A percentile compares a stretch with the other conserved stretches of the same genome.
phyloP scores from a whole-genome alignment of 1,140 invertebrate genomes.

The Liolophura sinensis region DNA sequence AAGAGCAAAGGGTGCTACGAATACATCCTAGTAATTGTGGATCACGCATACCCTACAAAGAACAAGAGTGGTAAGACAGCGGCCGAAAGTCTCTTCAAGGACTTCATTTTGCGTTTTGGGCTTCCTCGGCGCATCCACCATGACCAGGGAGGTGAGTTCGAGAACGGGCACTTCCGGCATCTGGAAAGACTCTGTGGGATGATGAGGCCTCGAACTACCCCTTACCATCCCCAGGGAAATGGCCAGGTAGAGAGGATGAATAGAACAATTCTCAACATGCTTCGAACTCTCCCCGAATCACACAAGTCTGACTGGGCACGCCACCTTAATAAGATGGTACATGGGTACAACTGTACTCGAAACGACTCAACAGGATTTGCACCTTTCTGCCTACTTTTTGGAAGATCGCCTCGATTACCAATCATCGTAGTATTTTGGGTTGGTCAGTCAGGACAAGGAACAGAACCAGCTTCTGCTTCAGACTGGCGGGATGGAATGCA shows the following conservation, averaged over 20 bases:
- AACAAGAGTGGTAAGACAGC: conserved; percentile 16
- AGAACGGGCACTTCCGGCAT: conserved; percentile 19
- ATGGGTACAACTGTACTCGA: conserved; percentile 16
- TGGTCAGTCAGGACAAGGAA: background rate
- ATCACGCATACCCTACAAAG: conserved; percentile 18
- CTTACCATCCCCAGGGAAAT: conserved; percentile 19
- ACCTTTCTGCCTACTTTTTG: conserved; percentile 19
- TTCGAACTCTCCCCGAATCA: conserved; percentile 13
- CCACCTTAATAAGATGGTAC: conserved; percentile 1
- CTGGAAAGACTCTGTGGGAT: conserved; percentile 14
- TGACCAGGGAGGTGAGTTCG: conserved; percentile 26
- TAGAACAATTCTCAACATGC: conserved; percentile 18
- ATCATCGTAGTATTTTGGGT: conserved; percentile 15
- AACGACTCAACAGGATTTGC: conserved; percentile 14
- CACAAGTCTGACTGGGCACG: conserved; percentile 8
- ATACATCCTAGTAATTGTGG: conserved; percentile 17
- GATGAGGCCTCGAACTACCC: conserved; percentile 9
- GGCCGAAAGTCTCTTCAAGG: conserved; percentile 18
- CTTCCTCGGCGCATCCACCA: conserved; percentile 17
- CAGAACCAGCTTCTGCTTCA: conserved; percentile 3
- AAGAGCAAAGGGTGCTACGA: conserved; percentile 5
- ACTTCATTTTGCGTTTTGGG: conserved; percentile 25
- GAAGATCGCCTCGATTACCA: conserved; percentile 13
- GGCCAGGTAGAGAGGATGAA: conserved; percentile 13
- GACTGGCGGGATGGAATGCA: background rate